A percentile compares a stretch with the other conserved stretches of the same genome.
phyloP scores from a whole-genome alignment of 2,888 invertebrate species.

The Caenorhabditis sulstoni region DNA sequence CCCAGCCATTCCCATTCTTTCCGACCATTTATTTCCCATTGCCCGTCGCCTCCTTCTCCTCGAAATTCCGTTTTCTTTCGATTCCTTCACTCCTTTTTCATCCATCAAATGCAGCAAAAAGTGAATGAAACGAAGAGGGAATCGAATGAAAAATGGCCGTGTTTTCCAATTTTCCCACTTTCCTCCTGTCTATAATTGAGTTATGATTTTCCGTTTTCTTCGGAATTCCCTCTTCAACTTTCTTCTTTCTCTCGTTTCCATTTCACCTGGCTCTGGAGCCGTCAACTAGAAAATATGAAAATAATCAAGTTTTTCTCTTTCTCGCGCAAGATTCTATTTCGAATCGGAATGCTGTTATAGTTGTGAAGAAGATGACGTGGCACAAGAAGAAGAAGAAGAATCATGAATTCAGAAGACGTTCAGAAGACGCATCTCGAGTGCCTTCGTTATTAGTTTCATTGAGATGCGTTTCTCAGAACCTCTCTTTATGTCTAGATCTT shows the following conservation, averaged over 20 bases:
- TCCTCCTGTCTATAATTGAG: background rate
- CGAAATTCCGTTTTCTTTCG: too few relatives aligned
- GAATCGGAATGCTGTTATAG: too few relatives aligned
- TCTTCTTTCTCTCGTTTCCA: slow-evolving; percentile 6
- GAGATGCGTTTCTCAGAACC: slow-evolving; percentile 5
- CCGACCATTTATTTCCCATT: slow-evolving; percentile 30
- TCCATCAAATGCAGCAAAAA: slow-evolving; percentile 20
- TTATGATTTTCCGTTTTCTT: too few relatives aligned
- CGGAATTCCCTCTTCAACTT: too few relatives aligned
- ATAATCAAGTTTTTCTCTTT: background rate
- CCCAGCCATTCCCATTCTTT: slow-evolving; percentile 30
- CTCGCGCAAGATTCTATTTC: background rate
- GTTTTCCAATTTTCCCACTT: slow-evolving; percentile 18
- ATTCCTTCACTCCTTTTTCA: background rate
- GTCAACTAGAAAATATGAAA: background rate
- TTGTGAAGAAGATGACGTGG: background rate
- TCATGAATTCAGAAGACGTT: too few relatives aligned
- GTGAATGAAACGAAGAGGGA: slow-evolving; percentile 3
- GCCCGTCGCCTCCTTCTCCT: slow-evolving; percentile 5
- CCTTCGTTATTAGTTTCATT: too few relatives aligned
- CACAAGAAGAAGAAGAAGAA: too few relatives aligned
- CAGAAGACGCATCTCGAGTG: too few relatives aligned
- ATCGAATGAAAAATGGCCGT: slow-evolving; percentile 48
- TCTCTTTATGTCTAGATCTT: background rate
- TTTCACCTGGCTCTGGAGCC: background rate